Percentiles rank a stretch among this genome's conserved stretches.
These are phyloP conservation scores for Cinclus cinclus DNA, from an alignment of 2,113 vertebrate genomes.

Conservation along the genomic window DNA sequence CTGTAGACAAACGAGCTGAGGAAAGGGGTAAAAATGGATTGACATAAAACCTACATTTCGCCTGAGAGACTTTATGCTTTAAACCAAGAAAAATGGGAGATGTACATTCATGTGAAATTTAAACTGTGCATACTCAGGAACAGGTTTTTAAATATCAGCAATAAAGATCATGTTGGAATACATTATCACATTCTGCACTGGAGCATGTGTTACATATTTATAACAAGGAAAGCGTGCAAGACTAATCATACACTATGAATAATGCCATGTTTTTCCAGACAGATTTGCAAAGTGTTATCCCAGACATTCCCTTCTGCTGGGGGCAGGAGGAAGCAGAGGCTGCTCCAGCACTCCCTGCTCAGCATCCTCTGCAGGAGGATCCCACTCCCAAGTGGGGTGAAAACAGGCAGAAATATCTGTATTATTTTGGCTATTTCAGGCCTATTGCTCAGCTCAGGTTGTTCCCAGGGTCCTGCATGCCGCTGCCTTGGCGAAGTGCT, in stretches of 20 bases:
- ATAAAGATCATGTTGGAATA: conserved; percentile 73
- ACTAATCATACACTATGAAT: conserved; percentile 27
- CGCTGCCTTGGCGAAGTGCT: background rate
- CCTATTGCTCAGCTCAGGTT: background rate
- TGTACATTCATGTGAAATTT: conserved; percentile 6
- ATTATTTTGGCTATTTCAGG: background rate
- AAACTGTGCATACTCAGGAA: conserved; percentile 52
- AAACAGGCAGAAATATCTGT: rapidly evolving
- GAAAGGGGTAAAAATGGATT: background rate
- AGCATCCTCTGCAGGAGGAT: background rate
- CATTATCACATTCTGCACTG: conserved; percentile 65
- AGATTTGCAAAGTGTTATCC: background rate
- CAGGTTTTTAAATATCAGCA: conserved; percentile 75
- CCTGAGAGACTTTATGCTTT: background rate
- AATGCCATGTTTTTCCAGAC: conserved; percentile 9
- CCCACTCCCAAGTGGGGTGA: too few species aligned
- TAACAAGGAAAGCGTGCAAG: conserved; percentile 57
- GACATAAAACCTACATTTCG: background rate
- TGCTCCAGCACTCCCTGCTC: background rate
- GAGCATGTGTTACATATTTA: conserved; percentile 65
- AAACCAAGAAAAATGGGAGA: background rate
- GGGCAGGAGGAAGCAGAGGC: background rate
- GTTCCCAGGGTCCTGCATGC: background rate
- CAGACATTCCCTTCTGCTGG: conserved; percentile 29
- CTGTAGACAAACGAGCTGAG: background rate